Percentiles rank a stretch among this genome's conserved stretches.
Evolutionary conservation across 2,113 vertebrate genomes (phyloP).

Genomic region (Sinocyclocheilus anophthalmus): DNA sequence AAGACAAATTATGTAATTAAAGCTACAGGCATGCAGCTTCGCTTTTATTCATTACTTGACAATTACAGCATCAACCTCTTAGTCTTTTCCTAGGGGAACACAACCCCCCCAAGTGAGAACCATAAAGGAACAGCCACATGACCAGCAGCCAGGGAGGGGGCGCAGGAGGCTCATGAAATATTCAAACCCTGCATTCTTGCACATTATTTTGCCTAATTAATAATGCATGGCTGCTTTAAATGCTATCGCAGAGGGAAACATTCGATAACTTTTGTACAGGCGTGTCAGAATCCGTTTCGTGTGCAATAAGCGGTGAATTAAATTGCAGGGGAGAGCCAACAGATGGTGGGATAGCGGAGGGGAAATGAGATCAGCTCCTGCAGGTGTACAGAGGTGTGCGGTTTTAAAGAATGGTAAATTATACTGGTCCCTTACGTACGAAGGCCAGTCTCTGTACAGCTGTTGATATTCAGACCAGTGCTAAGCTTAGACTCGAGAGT

Average conservation of each 20-base stretch:
- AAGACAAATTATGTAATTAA: conserved; percentile 36
- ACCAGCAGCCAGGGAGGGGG: conserved; percentile 18
- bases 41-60: conserved; percentile 36
- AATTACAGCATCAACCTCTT: conserved; percentile 13
- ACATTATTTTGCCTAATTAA: conserved; percentile 78
- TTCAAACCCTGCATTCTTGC: conserved; percentile 74
- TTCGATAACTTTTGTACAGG: conserved; percentile 63
- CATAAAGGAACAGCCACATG: background rate
- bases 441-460: background rate
- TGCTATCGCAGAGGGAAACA: conserved; percentile 71
- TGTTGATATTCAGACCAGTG: background rate
- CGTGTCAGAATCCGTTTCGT: conserved; percentile 70
- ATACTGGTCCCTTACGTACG: background rate
- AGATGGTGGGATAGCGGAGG: conserved; percentile 39
- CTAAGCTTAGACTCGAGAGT: background rate
- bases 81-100: too few species aligned
- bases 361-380: background rate
- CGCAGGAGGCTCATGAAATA: conserved; percentile 77
- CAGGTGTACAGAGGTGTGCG: background rate
- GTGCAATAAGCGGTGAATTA: conserved; percentile 61
- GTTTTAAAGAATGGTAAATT: background rate
- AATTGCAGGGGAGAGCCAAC: conserved; percentile 43
- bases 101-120: background rate
- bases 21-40: conserved; percentile 6
- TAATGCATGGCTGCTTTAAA: conserved; percentile 78